Evolutionary conservation across 2,888 invertebrate species (phyloP).

Genomic region (Lycia hirtaria): DNA sequence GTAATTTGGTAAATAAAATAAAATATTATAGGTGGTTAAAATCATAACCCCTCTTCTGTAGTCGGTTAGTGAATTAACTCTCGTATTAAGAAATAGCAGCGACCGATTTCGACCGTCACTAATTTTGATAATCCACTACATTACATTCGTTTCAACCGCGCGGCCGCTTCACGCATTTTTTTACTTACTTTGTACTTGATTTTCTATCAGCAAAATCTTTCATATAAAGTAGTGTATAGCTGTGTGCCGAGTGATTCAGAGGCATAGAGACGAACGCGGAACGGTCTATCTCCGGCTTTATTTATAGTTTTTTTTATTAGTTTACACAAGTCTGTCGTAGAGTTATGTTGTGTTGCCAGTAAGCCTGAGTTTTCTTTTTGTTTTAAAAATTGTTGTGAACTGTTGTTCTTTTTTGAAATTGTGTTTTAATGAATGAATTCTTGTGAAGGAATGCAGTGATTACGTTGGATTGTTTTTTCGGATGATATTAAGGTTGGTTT

Average conservation of each 20-base stretch:
- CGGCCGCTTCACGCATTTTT: neutral
- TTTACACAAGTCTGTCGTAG: neutral
- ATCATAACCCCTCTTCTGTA: too few species aligned
- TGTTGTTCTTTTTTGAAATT: neutral
- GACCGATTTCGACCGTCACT: conserved; percentile 2
- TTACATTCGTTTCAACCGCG: neutral
- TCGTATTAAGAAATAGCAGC: neutral
- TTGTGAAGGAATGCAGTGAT: conserved; percentile 20
- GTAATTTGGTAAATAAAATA: too few species aligned
- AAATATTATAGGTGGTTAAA: too few species aligned
- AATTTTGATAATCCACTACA: neutral
- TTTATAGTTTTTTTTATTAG: conserved; percentile 12
- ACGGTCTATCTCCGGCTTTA: conserved; percentile 1
- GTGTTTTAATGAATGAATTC: neutral
- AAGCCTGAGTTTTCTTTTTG: neutral
- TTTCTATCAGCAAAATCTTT: neutral
- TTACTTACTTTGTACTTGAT: neutral
- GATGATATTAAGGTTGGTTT: conserved; percentile 14
- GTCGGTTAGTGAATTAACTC: neutral
- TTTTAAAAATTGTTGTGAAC: neutral
- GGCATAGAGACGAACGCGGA: conserved; percentile 24
- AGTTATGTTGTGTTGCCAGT: conserved; percentile 14
- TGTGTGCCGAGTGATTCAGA: neutral
- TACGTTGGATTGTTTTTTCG: neutral
- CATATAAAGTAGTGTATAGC: neutral